phyloP scores from a whole-genome alignment of 2,113 vertebrate genomes.

The Pelecanoides urinatrix region DNA sequence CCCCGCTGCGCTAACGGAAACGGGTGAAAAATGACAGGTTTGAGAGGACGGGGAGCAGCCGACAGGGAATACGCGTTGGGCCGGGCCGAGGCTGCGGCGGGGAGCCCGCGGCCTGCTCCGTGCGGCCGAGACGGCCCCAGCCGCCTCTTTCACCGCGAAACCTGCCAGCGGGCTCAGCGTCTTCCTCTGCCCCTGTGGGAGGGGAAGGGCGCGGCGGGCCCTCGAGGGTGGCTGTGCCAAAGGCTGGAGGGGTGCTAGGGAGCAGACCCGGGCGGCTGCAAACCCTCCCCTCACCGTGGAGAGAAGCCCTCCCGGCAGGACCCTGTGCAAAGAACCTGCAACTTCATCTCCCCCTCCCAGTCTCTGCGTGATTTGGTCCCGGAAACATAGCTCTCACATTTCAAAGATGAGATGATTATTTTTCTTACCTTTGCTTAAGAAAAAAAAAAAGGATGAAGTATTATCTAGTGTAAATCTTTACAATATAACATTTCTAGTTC shows the following conservation, averaged over 20 bases:
- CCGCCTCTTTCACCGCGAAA: not conserved
- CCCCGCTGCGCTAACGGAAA: not conserved
- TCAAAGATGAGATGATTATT: not conserved
- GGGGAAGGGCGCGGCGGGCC: not conserved
- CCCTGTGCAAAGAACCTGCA: rapidly evolving
- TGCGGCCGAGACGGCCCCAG: not conserved
- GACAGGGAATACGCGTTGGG: not conserved
- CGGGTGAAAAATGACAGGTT: not conserved
- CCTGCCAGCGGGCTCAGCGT: not conserved
- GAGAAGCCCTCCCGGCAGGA: not conserved
- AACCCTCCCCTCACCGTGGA: rapidly evolving
- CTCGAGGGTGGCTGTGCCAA: not conserved
- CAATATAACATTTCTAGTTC: not conserved
- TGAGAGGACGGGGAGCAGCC: not conserved
- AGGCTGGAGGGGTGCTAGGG: not conserved
- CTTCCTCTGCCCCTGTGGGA: rapidly evolving
- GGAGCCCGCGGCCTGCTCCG: not conserved
- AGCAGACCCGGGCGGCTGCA: not conserved
- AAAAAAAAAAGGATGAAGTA: not conserved
- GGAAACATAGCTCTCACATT: rapidly evolving
- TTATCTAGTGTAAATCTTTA: not conserved
- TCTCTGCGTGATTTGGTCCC: rapidly evolving
- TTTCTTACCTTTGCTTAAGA: not conserved
- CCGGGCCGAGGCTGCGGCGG: not conserved
- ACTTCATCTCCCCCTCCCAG: rapidly evolving